A percentile compares a stretch with the other conserved stretches of the same genome.
phyloP scores from a whole-genome alignment of 2,113 vertebrate species.

The Calypte anna region DNA sequence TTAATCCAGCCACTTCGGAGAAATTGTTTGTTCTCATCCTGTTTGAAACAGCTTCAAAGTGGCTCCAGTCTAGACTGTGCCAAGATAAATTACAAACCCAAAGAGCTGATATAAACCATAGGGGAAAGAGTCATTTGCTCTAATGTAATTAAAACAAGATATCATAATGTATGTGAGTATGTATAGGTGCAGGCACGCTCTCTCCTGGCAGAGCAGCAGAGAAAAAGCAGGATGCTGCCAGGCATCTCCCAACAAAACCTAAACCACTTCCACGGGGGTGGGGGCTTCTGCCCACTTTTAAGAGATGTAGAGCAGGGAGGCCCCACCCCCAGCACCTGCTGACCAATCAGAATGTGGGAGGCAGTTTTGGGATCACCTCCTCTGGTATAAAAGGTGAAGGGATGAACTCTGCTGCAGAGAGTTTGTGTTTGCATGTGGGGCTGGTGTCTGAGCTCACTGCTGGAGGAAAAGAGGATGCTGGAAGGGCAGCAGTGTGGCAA shows the following conservation, averaged over 20 bases:
- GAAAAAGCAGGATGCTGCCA: background rate
- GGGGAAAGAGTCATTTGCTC: constrained; percentile 83
- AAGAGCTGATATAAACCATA: constrained; percentile 82
- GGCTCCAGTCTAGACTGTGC: constrained; percentile 85
- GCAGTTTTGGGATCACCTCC: background rate
- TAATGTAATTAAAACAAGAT: constrained; percentile 89
- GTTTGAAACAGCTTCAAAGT: constrained; percentile 84
- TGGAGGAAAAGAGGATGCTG: background rate
- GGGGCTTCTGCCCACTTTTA: background rate
- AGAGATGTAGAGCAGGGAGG: background rate
- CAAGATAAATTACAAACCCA: constrained; percentile 84
- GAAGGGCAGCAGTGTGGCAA: fast-evolving
- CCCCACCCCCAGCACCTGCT: background rate
- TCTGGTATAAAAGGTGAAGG: background rate
- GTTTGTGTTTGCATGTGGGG: fast-evolving
- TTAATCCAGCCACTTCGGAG: constrained; percentile 70
- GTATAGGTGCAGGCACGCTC: constrained; percentile 24
- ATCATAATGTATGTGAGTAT: constrained; percentile 68
- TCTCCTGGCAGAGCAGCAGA: background rate
- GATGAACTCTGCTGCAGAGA: fast-evolving
- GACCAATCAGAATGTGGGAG: background rate
- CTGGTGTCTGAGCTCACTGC: fast-evolving
- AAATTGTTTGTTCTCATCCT: constrained; percentile 79
- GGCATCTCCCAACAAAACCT: background rate
- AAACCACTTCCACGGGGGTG: fast-evolving